Conservation (phyloP, 1,140 invertebrate species). For the Plutomurus gul region DNA sequence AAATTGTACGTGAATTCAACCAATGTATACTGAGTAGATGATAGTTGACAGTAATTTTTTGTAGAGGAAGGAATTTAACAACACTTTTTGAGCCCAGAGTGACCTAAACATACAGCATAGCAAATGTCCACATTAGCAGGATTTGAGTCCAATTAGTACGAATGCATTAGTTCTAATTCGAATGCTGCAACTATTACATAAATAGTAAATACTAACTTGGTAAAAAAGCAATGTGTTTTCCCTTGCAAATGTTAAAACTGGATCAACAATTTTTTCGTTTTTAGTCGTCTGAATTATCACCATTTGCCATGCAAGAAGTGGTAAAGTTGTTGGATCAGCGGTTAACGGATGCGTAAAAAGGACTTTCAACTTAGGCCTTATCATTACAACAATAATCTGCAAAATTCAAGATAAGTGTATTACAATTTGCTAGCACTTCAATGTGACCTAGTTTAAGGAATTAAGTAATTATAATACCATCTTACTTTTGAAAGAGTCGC, state of each 20-base stretch:
- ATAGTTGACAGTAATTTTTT: constrained; percentile 70
- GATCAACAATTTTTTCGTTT: constrained; percentile 72
- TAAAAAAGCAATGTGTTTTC: constrained; percentile 81
- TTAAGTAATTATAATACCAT: background rate
- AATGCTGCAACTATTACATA: background rate
- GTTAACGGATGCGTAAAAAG: constrained; percentile 68
- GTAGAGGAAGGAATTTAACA: constrained; percentile 68
- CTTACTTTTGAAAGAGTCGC: constrained; percentile 85
- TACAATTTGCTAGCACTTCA: background rate
- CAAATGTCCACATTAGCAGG: no score
- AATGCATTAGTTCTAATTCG: no score
- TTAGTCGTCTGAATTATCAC: constrained; percentile 79
- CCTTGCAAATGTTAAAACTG: constrained; percentile 83
- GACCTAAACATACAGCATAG: constrained; percentile 49
- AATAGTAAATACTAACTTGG: constrained; percentile 63
- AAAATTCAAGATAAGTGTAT: constrained; percentile 31
- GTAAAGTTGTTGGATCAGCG: constrained; percentile 68
- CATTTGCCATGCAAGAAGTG: constrained; percentile 90
- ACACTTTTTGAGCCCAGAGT: constrained; percentile 57
- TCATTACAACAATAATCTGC: constrained; percentile 81
- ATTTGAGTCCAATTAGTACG: no score
- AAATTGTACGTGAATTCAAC: constrained; percentile 84
- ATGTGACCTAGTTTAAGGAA: no score
- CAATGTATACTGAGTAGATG: constrained; percentile 77
- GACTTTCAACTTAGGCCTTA: constrained; percentile 74